phyloP scores from a whole-genome alignment of 1,140 invertebrate genomes.

The Drosophila baimaii region DNA sequence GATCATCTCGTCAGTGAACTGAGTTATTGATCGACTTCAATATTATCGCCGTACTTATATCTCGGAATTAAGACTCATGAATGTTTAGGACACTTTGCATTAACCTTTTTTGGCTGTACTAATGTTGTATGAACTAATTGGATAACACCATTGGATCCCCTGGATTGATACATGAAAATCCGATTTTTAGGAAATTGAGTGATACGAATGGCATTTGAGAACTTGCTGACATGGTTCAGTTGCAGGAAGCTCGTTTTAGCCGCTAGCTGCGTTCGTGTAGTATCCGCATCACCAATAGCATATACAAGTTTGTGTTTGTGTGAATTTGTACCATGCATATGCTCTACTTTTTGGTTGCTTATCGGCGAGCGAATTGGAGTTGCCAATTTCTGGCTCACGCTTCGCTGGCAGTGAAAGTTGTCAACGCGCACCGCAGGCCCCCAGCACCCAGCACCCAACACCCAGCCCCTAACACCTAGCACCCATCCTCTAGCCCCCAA shows the following conservation, averaged over 20 bases:
- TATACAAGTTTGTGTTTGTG: neutral
- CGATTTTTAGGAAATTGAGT: neutral
- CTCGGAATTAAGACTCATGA: too few relatives aligned
- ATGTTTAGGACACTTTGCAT: too few relatives aligned
- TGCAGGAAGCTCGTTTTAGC: constrained; percentile 4
- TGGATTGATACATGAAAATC: neutral
- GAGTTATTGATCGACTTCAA: too few relatives aligned
- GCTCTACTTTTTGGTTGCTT: constrained; percentile 28
- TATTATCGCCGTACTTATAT: too few relatives aligned
- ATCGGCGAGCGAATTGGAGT: constrained; percentile 27
- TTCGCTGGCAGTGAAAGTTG: constrained; percentile 46
- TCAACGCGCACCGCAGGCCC: constrained; percentile 1
- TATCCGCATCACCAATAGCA: neutral
- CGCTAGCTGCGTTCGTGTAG: neutral
- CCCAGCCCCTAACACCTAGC: constrained; percentile 1
- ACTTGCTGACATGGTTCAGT: neutral
- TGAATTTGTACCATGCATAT: neutral
- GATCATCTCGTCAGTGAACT: too few relatives aligned
- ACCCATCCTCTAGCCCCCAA: neutral
- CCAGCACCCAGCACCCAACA: neutral
- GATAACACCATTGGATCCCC: too few relatives aligned
- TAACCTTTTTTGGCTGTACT: too few relatives aligned
- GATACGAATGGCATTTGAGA: neutral
- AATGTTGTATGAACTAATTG: too few relatives aligned
- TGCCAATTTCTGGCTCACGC: constrained; percentile 45